Evolutionary conservation across 2,113 vertebrate species (phyloP), one percentile per base, ranked within the genome.

Genomic region (Aptenodytes forsteri): DNA sequence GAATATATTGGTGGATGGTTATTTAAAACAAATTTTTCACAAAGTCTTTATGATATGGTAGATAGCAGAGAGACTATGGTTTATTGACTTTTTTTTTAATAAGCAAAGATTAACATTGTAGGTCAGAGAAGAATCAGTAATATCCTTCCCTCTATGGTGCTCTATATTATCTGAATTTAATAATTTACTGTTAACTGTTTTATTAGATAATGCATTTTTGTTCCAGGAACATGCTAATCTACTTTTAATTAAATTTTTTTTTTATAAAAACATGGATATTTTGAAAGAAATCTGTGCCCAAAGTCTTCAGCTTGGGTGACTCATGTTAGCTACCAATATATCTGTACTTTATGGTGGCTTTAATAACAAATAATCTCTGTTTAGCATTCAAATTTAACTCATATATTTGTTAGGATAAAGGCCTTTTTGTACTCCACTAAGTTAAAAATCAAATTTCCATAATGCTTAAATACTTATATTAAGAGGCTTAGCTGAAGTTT

Each of bases 401-500:
- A 30, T 13, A 2, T 22, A 72, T 89, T 87, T 95, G 7, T 32
- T 55, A 50, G n/a, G 70, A 49, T 64, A 76, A 93, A 76, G 32
- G 26, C 10, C 29, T 82, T 76, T 95, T 56, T 66, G 34, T 81
- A 15, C 3, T 3, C 22, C 26, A 64, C 11, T 47, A 64, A 80
- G 27, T 78, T 87, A 79, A 96, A 95, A 92, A 91, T 84, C 55
- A 67, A 22, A 95, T 94, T 78, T 75, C 56, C 26, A 40, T 85
- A 79, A 71, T 36, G 40, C 19, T 87, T 82, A 47, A 87, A 91
- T 66, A 54, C 42, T 10, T 73, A 58, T 42, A 71, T 73, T 91
- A 83, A 82, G 91, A 75, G 62, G 89, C 65, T 95, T 96, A 93
- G 32, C 18, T 93, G 61, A 72, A 65, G 81, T 95, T 91, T 94